Evolutionary conservation across 2,888 invertebrate species (phyloP).

Genomic region (Cryptophagus acutangulus): DNA sequence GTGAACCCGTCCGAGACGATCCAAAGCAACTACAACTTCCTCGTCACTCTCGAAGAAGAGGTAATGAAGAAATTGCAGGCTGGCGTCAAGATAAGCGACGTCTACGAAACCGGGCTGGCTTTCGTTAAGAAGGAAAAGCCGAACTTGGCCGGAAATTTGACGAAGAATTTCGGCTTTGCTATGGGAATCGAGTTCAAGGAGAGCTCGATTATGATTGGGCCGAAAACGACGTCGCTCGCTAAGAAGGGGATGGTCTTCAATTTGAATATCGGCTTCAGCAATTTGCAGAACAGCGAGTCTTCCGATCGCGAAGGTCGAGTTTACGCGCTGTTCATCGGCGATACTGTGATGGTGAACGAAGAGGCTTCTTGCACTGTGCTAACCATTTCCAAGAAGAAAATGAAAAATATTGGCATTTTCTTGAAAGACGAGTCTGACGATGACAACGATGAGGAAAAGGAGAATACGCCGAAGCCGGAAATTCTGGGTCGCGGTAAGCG

Average conservation of each 20-base stretch:
- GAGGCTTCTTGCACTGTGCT: conserved; percentile 75
- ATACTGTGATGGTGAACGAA: conserved; percentile 93
- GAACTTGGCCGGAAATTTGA: conserved; percentile 78
- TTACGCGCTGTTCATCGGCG: conserved; percentile 93
- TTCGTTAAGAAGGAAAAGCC: conserved; percentile 85
- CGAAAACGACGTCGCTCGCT: conserved; percentile 74
- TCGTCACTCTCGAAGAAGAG: conserved; percentile 85
- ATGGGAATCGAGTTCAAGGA: conserved; percentile 99
- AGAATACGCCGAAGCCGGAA: conserved; percentile 62
- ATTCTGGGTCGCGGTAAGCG: conserved; percentile 75
- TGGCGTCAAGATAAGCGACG: conserved; percentile 76
- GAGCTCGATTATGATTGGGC: conserved; percentile 84
- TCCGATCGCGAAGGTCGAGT: conserved; percentile 82
- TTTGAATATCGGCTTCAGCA: conserved; percentile 86
- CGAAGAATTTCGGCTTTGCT: conserved; percentile 93
- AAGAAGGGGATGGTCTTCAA: conserved; percentile 97
- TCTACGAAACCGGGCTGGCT: conserved; percentile 78
- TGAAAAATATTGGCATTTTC: conserved; percentile 93
- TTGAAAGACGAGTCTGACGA: conserved; percentile 85
- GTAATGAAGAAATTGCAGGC: conserved; percentile 78
- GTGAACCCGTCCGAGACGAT: conserved; percentile 83
- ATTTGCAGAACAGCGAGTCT: conserved; percentile 75
- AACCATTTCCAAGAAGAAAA: conserved; percentile 89
- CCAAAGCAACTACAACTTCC: conserved; percentile 87
- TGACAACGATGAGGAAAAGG: conserved; percentile 72